Evolutionary conservation across 2,113 vertebrate genomes (phyloP), one percentile per base, ranked within the genome.

Genomic region (Heterochromis multidens): DNA sequence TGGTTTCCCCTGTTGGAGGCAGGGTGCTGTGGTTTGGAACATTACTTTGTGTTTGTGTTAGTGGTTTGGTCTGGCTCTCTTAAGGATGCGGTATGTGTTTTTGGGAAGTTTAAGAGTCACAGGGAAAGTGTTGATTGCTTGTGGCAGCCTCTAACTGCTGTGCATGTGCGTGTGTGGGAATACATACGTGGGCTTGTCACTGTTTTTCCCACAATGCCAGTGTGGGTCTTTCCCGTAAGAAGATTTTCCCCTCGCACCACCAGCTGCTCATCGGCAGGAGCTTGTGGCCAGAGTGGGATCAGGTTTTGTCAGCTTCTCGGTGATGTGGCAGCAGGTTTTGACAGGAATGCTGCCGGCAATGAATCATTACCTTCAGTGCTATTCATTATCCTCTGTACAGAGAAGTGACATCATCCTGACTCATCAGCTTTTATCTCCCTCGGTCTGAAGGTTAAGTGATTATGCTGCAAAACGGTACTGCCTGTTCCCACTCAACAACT

Each of bases 401-500:
- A 91, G 88, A 62, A 60, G 89, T 95, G 93, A 95, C 90, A 82
- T 91, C 90, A 90, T 79, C 74, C 82, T 92, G 92, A 95, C 79
- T 94, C 93, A 95, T 90, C 88, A 31, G 79, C 74, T 56, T 79
- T 88, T 90, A 93, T 90, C 88, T 84, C 63, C 72, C 59, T 17
- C 74, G 35, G 92, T 84, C 83, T 88, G 91, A 92, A 92, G 87
- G 90, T 91, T 90, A 82, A 86, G 49, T 23, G 56, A 33, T 72
- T 27, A 14, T 37, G 37, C 61, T 59, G 82, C 14, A 13, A 49
- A 52, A 49, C 79, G 4, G 67, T 6, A 14, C 56, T 29, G 76
- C 21, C 54, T 80, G 79, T 87, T 77, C 23, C 14, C 7, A 8
- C 46, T 62, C 46, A 7, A 25, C 40, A 49, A 10, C 52, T 76